Percentiles rank a stretch among this genome's conserved stretches.
phyloP scores from a whole-genome alignment of 2,113 vertebrate species.

The Orientallactaga bullata region DNA sequence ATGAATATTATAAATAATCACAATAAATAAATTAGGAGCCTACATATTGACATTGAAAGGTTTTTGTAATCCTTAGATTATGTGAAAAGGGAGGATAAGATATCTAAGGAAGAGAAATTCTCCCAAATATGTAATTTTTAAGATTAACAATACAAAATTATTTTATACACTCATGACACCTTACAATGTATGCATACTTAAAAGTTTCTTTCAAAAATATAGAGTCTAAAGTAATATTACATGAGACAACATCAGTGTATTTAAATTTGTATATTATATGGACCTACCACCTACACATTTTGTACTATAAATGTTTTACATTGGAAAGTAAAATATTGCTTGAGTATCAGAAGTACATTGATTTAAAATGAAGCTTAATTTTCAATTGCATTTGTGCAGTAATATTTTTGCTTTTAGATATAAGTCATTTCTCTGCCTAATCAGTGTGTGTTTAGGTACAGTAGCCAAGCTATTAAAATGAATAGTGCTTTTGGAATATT shows the following conservation, averaged over 20 bases:
- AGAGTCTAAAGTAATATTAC: slow-evolving; percentile 33
- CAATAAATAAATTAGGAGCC: background rate
- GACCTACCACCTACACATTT: background rate
- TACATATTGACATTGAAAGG: no score
- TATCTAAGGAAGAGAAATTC: background rate
- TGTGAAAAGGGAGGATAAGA: background rate
- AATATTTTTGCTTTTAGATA: slow-evolving; percentile 8
- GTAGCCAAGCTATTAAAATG: slow-evolving; percentile 59
- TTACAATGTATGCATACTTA: background rate
- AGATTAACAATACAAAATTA: background rate
- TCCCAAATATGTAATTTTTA: background rate
- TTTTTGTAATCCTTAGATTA: slow-evolving; percentile 8
- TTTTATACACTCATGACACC: background rate
- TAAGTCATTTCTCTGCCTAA: background rate
- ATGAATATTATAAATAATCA: background rate
- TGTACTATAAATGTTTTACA: slow-evolving; percentile 27
- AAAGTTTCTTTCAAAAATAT: background rate
- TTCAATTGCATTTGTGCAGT: slow-evolving; percentile 36
- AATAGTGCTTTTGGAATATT: slow-evolving; percentile 42
- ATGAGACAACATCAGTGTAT: background rate
- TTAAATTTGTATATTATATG: background rate
- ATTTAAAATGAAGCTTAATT: slow-evolving; percentile 44
- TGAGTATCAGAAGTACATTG: slow-evolving; percentile 1
- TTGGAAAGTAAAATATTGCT: background rate
- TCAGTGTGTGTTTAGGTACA: background rate